Conservation (phyloP, 2,888 invertebrate species). For the Lomographa bimaculata region DNA sequence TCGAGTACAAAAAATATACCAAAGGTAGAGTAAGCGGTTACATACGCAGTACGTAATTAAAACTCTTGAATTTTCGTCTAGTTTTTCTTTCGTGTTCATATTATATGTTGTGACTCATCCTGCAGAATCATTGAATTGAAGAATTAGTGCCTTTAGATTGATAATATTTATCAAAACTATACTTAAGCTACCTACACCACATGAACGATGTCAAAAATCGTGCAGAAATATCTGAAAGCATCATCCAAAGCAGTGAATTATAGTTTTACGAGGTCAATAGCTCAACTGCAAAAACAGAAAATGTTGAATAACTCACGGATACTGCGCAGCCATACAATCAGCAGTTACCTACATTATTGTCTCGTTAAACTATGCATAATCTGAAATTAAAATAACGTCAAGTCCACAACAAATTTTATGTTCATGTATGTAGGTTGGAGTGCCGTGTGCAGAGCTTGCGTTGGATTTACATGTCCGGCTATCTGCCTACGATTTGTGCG, state of each 20-base stretch:
- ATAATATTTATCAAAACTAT: too few relatives aligned
- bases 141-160: too few relatives aligned
- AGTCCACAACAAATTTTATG: conserved; percentile 64
- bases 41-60: too few relatives aligned
- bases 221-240: too few relatives aligned
- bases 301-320: conserved; percentile 16
- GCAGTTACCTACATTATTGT: conserved; percentile 23
- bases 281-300: conserved; percentile 7
- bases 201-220: too few relatives aligned
- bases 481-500: conserved; percentile 63
- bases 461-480: conserved; percentile 68
- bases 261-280: conserved; percentile 12
- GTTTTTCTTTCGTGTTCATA: too few relatives aligned
- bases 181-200: too few relatives aligned
- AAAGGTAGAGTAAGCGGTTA: too few relatives aligned
- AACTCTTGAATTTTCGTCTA: too few relatives aligned
- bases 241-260: conserved; percentile 1
- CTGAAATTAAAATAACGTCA: conserved; percentile 57
- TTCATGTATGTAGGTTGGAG: conserved; percentile 74
- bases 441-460: conserved; percentile 75
- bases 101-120: too few relatives aligned
- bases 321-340: conserved; percentile 17
- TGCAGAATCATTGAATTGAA: too few relatives aligned
- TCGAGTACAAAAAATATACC: too few relatives aligned
- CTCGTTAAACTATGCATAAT: conserved; percentile 41